Conservation (phyloP, 2,797 vertebrate genomes). For the Pteropus rufus region DNA sequence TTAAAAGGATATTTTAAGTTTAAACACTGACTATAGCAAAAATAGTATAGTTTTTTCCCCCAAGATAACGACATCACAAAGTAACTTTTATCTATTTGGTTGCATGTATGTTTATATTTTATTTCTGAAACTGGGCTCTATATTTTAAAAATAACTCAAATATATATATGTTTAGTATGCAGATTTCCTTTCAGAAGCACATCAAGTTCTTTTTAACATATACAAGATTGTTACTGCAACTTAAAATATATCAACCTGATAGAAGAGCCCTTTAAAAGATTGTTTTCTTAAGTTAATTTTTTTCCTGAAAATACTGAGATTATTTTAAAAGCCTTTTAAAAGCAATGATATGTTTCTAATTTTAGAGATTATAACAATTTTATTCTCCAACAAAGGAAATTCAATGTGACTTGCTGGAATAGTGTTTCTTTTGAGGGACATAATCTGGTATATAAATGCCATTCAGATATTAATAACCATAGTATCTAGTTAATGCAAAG, state of each 20-base stretch:
- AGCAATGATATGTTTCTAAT: background rate
- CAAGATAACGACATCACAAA: background rate
- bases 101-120: background rate
- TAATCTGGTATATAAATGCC: background rate
- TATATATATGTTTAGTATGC: background rate
- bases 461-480: background rate
- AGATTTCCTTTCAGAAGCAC: background rate
- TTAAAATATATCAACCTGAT: background rate
- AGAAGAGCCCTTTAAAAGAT: background rate
- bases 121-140: background rate
- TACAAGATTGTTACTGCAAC: background rate
- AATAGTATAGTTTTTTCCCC: background rate
- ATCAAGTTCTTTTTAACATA: background rate
- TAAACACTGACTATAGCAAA: background rate
- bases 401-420: background rate
- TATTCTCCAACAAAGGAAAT: background rate
- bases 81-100: background rate
- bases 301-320: background rate
- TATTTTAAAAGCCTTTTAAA: background rate
- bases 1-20: background rate
- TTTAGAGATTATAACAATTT: slow-evolving; percentile 17
- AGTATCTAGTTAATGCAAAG: background rate
- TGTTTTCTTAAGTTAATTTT: background rate
- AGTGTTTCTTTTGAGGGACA: background rate
- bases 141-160: slow-evolving; percentile 18